Evolutionary conservation across 2,113 vertebrate genomes (phyloP).

Genomic region (Bufo gargarizans): DNA sequence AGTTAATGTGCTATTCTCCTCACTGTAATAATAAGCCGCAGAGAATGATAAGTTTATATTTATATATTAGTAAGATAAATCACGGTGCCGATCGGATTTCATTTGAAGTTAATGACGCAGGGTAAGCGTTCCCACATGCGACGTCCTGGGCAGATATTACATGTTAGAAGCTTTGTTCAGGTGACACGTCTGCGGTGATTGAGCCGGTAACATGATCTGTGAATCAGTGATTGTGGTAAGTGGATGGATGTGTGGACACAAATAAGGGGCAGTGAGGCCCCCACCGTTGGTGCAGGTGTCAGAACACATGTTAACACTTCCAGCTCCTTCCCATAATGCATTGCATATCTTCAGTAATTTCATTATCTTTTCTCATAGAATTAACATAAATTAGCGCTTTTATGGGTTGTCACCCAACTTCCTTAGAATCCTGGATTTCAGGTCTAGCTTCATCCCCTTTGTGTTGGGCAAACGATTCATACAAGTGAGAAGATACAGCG

Average conservation of each 20-base stretch:
- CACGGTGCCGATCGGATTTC: not conserved
- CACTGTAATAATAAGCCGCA: not conserved
- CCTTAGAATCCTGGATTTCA: not conserved
- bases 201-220: not conserved
- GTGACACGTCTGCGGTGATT: not conserved
- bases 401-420: not conserved
- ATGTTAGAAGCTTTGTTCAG: not conserved
- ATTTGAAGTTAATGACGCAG: conserved; percentile 1
- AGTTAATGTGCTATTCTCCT: not conserved
- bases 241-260: conserved; percentile 12
- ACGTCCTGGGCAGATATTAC: not conserved
- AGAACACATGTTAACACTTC: not conserved
- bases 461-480: no score
- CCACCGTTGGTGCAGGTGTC: not conserved
- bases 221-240: not conserved
- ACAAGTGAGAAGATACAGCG: no score
- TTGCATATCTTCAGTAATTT: not conserved
- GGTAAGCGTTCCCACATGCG: conserved; percentile 2
- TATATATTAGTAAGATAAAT: conserved; percentile 11
- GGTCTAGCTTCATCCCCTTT: no score
- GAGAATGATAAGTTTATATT: conserved; percentile 21
- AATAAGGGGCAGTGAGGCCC: not conserved
- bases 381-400: not conserved
- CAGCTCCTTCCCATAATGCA: not conserved
- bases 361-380: not conserved